Evolutionary conservation across 2,113 vertebrate species (phyloP).

Genomic region (Naja naja): DNA sequence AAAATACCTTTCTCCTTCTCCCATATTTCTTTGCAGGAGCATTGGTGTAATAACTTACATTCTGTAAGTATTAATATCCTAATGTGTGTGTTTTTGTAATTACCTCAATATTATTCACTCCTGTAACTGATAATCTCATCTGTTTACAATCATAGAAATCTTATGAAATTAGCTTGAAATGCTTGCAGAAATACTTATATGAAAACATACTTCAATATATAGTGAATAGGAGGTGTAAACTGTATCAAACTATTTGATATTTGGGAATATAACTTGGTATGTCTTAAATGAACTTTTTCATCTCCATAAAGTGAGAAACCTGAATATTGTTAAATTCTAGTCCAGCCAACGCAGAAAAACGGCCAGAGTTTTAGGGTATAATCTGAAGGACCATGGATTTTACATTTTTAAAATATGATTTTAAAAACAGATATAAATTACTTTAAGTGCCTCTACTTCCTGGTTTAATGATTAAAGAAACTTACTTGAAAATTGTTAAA

Average conservation of each 20-base stretch:
- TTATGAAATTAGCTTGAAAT: neutral
- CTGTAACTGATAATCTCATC: neutral
- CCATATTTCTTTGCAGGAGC: slow-evolving; percentile 71
- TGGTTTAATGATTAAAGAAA: neutral
- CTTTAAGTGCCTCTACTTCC: neutral
- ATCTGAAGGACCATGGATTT: neutral
- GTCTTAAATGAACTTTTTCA: slow-evolving; percentile 13
- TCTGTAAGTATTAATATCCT: slow-evolving; percentile 77
- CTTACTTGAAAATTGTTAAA: neutral
- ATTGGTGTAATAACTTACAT: slow-evolving; percentile 86
- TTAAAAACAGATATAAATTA: neutral
- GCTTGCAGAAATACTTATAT: neutral
- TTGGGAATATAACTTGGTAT: neutral
- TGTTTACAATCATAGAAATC: neutral
- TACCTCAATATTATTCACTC: neutral
- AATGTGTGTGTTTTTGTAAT: slow-evolving; percentile 26
- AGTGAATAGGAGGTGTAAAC: neutral
- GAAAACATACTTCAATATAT: neutral
- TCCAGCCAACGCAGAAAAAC: neutral
- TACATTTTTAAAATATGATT: neutral
- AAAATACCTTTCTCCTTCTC: slow-evolving; percentile 15
- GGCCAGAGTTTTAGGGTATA: neutral
- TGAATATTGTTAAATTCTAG: neutral
- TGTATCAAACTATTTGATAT: neutral
- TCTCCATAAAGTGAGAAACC: neutral